These are phyloP conservation scores for Leptura quadrifasciata DNA, from an alignment of 2,888 invertebrate species.

Conservation along the genomic window DNA sequence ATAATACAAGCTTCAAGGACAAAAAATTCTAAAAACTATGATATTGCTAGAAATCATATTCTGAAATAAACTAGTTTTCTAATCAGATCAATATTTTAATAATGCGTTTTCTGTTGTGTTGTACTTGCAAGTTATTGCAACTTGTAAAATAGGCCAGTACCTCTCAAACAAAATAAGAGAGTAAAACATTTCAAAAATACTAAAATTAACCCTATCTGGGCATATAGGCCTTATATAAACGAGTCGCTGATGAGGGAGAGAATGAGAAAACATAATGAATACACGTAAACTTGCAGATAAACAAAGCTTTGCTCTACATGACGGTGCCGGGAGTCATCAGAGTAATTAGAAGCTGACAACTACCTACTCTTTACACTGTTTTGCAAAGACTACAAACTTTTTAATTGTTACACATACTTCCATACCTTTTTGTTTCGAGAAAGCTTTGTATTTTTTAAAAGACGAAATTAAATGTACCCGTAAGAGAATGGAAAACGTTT, in stretches of 20 bases:
- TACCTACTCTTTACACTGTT: constrained; percentile 39
- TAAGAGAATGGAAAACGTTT: constrained; percentile 17
- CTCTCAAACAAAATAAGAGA: too few species aligned
- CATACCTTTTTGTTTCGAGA: constrained; percentile 32
- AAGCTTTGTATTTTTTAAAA: constrained; percentile 35
- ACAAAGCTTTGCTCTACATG: constrained; percentile 52
- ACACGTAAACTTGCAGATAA: constrained; percentile 71
- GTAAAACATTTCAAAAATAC: too few species aligned
- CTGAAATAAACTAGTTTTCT: too few species aligned
- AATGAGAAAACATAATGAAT: constrained; percentile 59
- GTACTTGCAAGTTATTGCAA: too few species aligned
- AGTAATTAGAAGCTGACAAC: constrained; percentile 55
- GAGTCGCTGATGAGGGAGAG: constrained; percentile 21
- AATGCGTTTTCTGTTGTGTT: too few species aligned
- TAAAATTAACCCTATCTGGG: not conserved
- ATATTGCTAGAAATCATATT: too few species aligned
- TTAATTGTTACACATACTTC: constrained; percentile 42
- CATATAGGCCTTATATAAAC: not conserved
- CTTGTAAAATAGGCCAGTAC: too few species aligned
- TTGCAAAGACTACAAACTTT: constrained; percentile 42
- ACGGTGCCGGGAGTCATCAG: constrained; percentile 55
- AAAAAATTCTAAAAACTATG: too few species aligned
- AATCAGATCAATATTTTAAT: too few species aligned
- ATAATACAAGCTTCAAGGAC: too few species aligned
- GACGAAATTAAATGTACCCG: constrained; percentile 39